These are phyloP conservation scores for Pterophyllum scalare DNA, from an alignment of 2,113 vertebrate species.

Conservation along the genomic window DNA sequence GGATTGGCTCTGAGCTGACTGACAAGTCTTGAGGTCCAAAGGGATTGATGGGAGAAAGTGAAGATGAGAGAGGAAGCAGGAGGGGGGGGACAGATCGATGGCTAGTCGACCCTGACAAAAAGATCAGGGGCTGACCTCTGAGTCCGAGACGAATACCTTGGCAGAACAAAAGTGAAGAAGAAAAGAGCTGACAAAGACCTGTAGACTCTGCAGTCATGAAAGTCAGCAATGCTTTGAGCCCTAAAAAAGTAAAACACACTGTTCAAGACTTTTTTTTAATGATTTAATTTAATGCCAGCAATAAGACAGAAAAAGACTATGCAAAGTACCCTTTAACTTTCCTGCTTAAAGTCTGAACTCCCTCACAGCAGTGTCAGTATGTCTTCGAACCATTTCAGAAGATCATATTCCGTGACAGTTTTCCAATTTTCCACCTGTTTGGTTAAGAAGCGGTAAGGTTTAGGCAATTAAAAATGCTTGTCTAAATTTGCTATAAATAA, in stretches of 20 bases:
- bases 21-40: background rate
- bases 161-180: background rate
- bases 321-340: too few relatives aligned
- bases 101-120: conserved; percentile 32
- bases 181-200: conserved; percentile 17
- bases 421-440: background rate
- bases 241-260: background rate
- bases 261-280: fast-evolving
- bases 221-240: fast-evolving
- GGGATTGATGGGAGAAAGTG: conserved; percentile 22
- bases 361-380: background rate
- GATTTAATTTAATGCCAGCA: background rate
- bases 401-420: fast-evolving
- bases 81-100: conserved; percentile 24
- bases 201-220: background rate
- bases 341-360: too few relatives aligned
- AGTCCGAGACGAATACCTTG: conserved; percentile 4
- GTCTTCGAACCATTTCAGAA: background rate
- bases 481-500: too few relatives aligned
- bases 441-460: background rate
- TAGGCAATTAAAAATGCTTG: background rate
- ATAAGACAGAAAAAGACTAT: too few relatives aligned
- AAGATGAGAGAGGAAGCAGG: conserved; percentile 9
- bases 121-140: conserved; percentile 55
- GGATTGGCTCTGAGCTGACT: conserved; percentile 22